Base-by-base conservation (phyloP, 2,113 vertebrate species). In the Dascyllus trimaculatus region DNA sequence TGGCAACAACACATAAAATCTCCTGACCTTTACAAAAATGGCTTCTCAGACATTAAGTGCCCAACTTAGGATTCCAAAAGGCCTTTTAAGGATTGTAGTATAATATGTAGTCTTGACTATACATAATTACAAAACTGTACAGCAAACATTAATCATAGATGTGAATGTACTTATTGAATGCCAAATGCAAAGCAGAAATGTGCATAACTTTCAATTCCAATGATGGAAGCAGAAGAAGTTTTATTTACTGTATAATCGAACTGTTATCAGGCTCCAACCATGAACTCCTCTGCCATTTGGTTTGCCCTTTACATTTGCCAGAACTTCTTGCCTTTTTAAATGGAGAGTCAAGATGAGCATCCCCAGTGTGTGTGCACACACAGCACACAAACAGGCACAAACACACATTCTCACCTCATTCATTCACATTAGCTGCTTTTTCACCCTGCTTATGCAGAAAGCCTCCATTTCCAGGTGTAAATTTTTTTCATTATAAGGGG, bases 401-500 rank as follows among this genome's bases (percentile, higher is more conserved):
- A 80, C 79, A 85, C 88, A 80, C 59, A 68, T 68, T 85, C 48
- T 66, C 85, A 64, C 68, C 80, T 79, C 85, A 74, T 92, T 88
- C 83, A 66, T 86, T 73, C 86, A 80, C 77, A 92, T 93, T 90
- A 90, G 78, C 85, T 76, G 70, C 81, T 83, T 75, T n/a, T 86
- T 85, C 80, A 82, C 81, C 84, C 74, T 68, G 54, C 80, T 85
- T 80, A 88, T 88, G 82, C 77, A 86, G 85, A 93, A 86, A 91
- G 87, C 89, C 84, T 91, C 86, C 71, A 92, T 93, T 94, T 94
- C 86, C 90, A 91, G 85, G 85, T 93, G 88, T 87, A 91, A 63
- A 81, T 91, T 92, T 91, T 90, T 93, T 92, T 89, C 91, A 94
- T 94, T 94, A 93, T 83, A 82, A 81, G 79, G 88, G 75, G 86